These are phyloP conservation scores for Dioctria rufipes DNA, from an alignment of 2,888 invertebrate genomes.

Conservation along the genomic window DNA sequence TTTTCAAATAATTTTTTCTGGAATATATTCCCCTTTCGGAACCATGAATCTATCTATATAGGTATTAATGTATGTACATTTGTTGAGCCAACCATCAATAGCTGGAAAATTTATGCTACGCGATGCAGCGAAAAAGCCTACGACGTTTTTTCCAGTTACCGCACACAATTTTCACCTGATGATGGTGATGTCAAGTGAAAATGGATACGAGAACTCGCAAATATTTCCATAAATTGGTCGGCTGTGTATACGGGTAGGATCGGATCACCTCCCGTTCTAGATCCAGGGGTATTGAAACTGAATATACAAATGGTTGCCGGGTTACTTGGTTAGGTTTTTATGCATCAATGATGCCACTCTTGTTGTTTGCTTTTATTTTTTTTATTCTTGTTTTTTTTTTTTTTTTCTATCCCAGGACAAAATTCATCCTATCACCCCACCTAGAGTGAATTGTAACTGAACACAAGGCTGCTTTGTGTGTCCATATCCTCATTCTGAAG, in stretches of 20 bases:
- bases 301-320: not conserved
- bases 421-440: no score
- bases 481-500: no score
- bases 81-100: not conserved
- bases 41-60: not conserved
- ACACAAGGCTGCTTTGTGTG: no score
- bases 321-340: not conserved
- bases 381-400: no score
- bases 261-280: not conserved
- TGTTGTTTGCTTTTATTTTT: not conserved
- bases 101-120: no score
- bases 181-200: not conserved
- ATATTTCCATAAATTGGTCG: not conserved
- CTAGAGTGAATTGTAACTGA: no score
- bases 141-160: not conserved
- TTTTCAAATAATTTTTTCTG: not conserved
- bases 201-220: not conserved
- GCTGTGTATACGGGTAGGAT: no score
- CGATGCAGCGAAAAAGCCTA: not conserved
- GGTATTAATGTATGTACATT: not conserved
- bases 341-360: not conserved
- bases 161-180: conserved; percentile 1
- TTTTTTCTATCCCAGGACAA: no score
- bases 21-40: not conserved
- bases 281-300: not conserved